Evolutionary conservation across 2,888 invertebrate genomes (phyloP).

Genomic region (Octonoba sinensis): DNA sequence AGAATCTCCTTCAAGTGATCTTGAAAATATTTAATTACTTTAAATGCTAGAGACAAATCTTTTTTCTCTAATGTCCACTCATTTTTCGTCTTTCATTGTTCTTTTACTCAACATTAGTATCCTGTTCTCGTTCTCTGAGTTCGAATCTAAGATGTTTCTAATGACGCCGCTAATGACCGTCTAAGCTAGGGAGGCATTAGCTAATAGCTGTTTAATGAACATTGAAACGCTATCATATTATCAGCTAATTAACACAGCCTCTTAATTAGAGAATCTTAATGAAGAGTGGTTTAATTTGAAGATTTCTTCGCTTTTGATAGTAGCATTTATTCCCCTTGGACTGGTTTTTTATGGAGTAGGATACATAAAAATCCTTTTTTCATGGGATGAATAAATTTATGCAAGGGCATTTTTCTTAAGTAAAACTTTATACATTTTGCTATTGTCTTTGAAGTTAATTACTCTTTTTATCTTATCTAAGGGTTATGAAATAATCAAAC

Average conservation of each 20-base stretch:
- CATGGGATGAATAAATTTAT: too few species aligned
- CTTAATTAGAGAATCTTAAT: constrained; percentile 55
- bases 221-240: constrained; percentile 51
- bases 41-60: too few species aligned
- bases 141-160: not conserved
- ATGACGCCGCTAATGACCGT: constrained; percentile 34
- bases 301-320: not conserved
- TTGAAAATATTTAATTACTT: too few species aligned
- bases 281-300: constrained; percentile 38
- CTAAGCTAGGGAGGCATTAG: constrained; percentile 32
- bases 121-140: too few species aligned
- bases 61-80: too few species aligned
- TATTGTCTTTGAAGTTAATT: too few species aligned
- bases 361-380: not conserved
- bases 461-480: too few species aligned
- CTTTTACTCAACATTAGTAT: too few species aligned
- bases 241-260: constrained; percentile 57
- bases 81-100: too few species aligned
- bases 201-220: constrained; percentile 54
- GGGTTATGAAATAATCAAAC: too few species aligned
- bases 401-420: not conserved
- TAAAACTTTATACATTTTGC: not conserved
- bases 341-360: not conserved
- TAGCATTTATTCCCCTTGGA: not conserved
- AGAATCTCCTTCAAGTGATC: too few species aligned